Evolutionary conservation across 2,888 invertebrate genomes (phyloP).

Genomic region (Aspidapion aeneum): DNA sequence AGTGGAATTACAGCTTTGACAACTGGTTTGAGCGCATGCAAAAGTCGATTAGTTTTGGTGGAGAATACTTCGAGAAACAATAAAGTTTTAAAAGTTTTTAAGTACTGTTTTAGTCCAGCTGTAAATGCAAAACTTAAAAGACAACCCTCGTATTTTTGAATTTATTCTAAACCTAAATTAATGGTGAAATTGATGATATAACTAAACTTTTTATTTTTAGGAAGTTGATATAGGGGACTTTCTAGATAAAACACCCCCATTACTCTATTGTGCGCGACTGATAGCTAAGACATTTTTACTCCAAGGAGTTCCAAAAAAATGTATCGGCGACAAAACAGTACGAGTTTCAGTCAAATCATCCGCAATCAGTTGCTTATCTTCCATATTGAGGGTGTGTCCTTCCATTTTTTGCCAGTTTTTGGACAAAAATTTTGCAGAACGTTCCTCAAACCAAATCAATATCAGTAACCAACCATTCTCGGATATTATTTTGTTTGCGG

Average conservation of each 20-base stretch:
- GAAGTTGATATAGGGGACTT: constrained; percentile 65
- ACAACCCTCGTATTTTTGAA: too few relatives aligned
- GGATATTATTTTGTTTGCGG: constrained; percentile 67
- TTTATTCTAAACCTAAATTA: too few relatives aligned
- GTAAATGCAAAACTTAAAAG: too few relatives aligned
- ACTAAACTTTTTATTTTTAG: too few relatives aligned
- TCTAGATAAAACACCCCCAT: constrained; percentile 60
- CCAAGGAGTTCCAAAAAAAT: constrained; percentile 53
- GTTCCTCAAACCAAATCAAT: constrained; percentile 24
- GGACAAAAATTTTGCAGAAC: constrained; percentile 53
- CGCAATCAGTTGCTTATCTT: constrained; percentile 75
- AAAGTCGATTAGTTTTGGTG: too few relatives aligned
- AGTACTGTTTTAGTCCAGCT: too few relatives aligned
- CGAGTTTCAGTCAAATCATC: constrained; percentile 90
- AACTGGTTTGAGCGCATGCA: too few relatives aligned
- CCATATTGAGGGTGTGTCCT: constrained; percentile 71
- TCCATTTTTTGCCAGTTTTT: constrained; percentile 64
- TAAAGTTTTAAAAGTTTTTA: too few relatives aligned
- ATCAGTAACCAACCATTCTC: constrained; percentile 56
- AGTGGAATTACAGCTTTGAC: too few relatives aligned
- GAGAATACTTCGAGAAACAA: too few relatives aligned
- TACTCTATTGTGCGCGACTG: constrained; percentile 70
- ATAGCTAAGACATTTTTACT: constrained; percentile 71
- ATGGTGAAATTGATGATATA: too few relatives aligned
- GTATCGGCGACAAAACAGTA: constrained; percentile 70